Conservation (phyloP, 1,140 invertebrate genomes). For the Drosophila arizonae region DNA sequence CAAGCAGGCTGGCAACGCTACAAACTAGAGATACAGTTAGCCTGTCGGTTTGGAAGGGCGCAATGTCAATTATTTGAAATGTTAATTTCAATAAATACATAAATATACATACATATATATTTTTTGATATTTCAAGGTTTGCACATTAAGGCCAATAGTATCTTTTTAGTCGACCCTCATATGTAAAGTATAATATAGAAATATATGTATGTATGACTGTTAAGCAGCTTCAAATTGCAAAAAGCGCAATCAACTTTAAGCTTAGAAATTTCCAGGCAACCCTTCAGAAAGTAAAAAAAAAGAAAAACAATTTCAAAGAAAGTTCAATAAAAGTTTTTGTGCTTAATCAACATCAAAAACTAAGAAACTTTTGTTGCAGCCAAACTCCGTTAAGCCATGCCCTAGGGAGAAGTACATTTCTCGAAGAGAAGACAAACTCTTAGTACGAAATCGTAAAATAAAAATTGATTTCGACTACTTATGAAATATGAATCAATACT, state of each 20-base stretch:
- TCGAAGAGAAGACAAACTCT: not conserved
- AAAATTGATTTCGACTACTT: not conserved
- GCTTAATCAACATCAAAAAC: conserved; percentile 36
- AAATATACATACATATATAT: too few relatives aligned
- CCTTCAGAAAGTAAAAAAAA: conserved; percentile 22
- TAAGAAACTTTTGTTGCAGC: conserved; percentile 11
- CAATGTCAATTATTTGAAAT: too few relatives aligned
- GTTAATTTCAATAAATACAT: too few relatives aligned
- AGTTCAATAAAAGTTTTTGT: conserved; percentile 32
- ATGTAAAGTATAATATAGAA: too few relatives aligned
- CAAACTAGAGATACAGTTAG: not conserved
- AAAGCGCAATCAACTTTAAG: conserved; percentile 8
- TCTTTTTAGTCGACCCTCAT: too few relatives aligned
- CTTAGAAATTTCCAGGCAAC: not conserved
- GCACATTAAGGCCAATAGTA: too few relatives aligned
- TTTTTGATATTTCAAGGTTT: too few relatives aligned
- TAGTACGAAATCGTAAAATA: not conserved
- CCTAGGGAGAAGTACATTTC: not conserved
- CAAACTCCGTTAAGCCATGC: not conserved
- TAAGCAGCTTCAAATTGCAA: not conserved
- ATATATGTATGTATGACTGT: not conserved
- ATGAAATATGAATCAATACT: conserved; percentile 4
- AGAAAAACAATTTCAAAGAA: conserved; percentile 14
- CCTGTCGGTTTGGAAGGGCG: too few relatives aligned
- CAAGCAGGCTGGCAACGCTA: conserved; percentile 20